These are phyloP conservation scores for Glareola pratincola DNA, from an alignment of 2,113 vertebrate genomes.

Conservation along the genomic window DNA sequence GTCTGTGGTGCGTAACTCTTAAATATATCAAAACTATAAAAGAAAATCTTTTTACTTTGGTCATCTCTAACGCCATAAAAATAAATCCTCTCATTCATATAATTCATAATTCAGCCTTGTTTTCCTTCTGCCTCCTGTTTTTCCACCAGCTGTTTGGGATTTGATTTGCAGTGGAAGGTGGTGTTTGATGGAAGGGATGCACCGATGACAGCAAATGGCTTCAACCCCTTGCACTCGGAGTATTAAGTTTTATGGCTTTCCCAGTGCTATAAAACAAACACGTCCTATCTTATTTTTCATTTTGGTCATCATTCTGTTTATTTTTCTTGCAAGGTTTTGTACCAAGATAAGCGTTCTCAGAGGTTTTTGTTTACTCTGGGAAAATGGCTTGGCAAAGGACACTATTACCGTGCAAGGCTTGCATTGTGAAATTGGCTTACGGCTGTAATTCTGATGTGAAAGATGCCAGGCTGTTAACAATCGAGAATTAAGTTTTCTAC, in stretches of 20 bases:
- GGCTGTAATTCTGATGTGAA: not conserved
- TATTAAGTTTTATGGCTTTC: constrained; percentile 6
- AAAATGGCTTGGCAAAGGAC: constrained; percentile 24
- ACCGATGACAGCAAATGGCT: not conserved
- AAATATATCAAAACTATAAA: not conserved
- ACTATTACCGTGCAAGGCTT: not conserved
- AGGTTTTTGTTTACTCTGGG: constrained; percentile 21
- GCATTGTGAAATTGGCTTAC: not conserved
- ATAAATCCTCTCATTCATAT: not conserved
- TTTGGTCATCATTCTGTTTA: constrained; percentile 31
- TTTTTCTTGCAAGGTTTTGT: constrained; percentile 58
- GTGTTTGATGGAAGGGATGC: not conserved
- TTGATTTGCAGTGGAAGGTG: not conserved
- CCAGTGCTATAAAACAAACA: constrained; percentile 13
- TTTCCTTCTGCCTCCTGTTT: constrained; percentile 6
- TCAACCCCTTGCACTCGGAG: not conserved
- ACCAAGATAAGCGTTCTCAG: constrained; percentile 43
- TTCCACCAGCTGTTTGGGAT: not conserved
- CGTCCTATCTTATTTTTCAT: constrained; percentile 51
- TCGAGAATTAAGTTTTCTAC: not conserved
- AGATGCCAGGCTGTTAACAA: not conserved
- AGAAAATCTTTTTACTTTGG: not conserved
- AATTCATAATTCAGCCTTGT: not conserved
- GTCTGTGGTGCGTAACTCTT: not conserved
- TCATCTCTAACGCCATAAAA: not conserved